Evolutionary conservation across 2,113 vertebrate genomes (phyloP).

Genomic region (Nyctereutes procyonoides): DNA sequence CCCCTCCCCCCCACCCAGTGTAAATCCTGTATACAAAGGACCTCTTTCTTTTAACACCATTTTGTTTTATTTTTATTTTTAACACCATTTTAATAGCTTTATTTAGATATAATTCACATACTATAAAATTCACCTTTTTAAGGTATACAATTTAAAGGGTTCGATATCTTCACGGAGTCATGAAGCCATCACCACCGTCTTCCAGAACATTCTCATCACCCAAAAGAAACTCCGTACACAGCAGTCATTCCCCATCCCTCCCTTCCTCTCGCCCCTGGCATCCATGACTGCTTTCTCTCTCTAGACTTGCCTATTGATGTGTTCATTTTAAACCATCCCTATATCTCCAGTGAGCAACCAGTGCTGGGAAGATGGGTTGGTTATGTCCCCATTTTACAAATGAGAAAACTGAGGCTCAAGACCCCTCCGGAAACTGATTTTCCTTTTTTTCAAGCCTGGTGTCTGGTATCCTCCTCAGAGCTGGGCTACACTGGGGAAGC

Average conservation of each 20-base stretch:
- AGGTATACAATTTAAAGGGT: neutral
- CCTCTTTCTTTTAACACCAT: neutral
- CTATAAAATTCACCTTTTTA: neutral
- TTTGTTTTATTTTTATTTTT: neutral
- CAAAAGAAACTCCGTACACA: neutral
- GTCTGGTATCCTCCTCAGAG: neutral
- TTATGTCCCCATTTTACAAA: neutral
- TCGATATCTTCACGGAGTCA: neutral
- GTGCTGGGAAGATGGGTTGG: neutral
- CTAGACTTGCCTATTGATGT: neutral
- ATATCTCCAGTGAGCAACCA: neutral
- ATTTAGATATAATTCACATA: neutral
- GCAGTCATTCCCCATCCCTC: neutral
- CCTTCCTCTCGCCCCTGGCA: rapidly evolving
- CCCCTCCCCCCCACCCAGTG: neutral
- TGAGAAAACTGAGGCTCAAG: neutral
- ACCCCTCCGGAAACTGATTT: neutral
- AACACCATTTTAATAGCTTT: neutral
- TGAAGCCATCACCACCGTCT: neutral
- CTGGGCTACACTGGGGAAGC: neutral
- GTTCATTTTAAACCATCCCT: neutral
- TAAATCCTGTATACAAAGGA: neutral
- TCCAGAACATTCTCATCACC: neutral
- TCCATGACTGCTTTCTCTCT: neutral
- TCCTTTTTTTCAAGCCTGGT: neutral